Evolutionary conservation across 1,140 invertebrate species (phyloP), one percentile per base, ranked within the genome.

Genomic region (Microplitis demolitor): DNA sequence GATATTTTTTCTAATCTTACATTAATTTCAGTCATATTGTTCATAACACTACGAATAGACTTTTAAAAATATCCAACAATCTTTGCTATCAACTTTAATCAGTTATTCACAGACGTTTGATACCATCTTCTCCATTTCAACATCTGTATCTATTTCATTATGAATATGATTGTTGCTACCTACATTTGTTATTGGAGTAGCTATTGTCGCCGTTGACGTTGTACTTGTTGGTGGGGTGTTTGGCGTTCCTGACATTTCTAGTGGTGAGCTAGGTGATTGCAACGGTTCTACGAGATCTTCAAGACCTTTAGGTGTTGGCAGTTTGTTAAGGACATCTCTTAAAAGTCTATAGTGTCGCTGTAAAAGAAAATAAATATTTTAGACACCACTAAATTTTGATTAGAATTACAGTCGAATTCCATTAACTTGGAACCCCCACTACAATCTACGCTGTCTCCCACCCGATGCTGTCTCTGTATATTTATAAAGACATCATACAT

Each of bases 271-370:
- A 66, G 78, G 87, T 74, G 77, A 90, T 81, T 78, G 90, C 82
- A 87, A 88, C 9, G 91, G 90, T 73, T 90, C 90, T 73, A 90
- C 91, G 72, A 93, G 83, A 76, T 93, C 92, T 78, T 93, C 92
- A 14, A 95, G 84, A 3, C 92, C 92, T 56, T 90, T 86, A 3
- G 93, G 94, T 8, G 92, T 91, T 78, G 92, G 91, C 79, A 96
- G 86, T 87, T 94, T 95, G 31, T 91, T 90, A 74, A 95, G 85
- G 85, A 95, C 94, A 83, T 94, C 93, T 73, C 93, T 90, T 73
- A 95, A 85, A 78, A 93, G 91, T 74, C 91, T 91, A 83, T 94
- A 95, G 82, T 95, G 92, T 69, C 93, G 90, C 90, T 95, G 89
- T 66, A 90, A 87, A 24, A 24, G 24, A 2, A 24, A 67, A 50